Percentiles rank a stretch among this genome's conserved stretches.
These are phyloP conservation scores for Sisor rabdophorus DNA, from an alignment of 2,113 vertebrate genomes.

Conservation along the genomic window DNA sequence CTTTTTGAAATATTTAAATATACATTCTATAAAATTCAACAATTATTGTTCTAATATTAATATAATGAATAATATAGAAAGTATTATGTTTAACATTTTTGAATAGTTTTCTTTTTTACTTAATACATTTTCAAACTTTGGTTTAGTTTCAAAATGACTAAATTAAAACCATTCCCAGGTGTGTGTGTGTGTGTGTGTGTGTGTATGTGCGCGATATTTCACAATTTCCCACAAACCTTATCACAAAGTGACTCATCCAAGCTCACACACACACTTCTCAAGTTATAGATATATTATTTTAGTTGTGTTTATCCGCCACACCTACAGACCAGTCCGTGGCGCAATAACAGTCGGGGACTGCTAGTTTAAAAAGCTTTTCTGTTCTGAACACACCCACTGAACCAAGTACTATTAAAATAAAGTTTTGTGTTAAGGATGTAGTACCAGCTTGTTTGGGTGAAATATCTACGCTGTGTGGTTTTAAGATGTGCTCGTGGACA, in stretches of 20 bases:
- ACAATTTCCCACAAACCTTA: not conserved
- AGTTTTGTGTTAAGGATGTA: not conserved
- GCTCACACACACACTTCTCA: not conserved
- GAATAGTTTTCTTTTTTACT: too few relatives aligned
- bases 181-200: too few relatives aligned
- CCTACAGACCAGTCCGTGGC: too few relatives aligned
- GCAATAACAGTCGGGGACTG: not conserved
- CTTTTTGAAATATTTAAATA: too few relatives aligned
- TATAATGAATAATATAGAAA: too few relatives aligned
- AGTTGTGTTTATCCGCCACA: too few relatives aligned
- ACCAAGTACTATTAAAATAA: not conserved
- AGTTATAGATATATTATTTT: not conserved
- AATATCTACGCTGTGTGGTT: not conserved
- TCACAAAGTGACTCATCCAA: too few relatives aligned
- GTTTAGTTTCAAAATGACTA: too few relatives aligned
- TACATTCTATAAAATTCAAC: too few relatives aligned
- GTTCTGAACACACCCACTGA: not conserved
- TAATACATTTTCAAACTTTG: too few relatives aligned
- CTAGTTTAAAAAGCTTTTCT: not conserved
- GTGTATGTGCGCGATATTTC: not conserved
- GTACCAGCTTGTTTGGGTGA: constrained; percentile 38
- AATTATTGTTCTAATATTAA: too few relatives aligned
- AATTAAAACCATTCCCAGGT: not conserved
- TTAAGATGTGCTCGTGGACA: constrained; percentile 53
- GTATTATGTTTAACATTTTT: too few relatives aligned